Percentiles rank a stretch among this genome's conserved stretches.
These are phyloP conservation scores for Colletes latitarsis DNA, from an alignment of 1,140 invertebrate genomes.

Conservation along the genomic window DNA sequence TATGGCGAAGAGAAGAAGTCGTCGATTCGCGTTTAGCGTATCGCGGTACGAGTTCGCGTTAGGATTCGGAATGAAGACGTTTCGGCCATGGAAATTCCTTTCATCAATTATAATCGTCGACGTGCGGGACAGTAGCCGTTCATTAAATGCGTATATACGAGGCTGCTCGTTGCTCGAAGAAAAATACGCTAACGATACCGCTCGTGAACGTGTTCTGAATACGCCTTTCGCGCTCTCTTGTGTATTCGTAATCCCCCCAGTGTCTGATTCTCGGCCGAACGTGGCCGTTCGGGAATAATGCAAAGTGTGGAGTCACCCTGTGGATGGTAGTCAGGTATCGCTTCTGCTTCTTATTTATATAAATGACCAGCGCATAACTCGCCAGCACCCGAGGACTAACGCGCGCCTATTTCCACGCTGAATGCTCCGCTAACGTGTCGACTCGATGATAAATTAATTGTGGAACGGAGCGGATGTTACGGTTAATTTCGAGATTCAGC, in stretches of 20 bases:
- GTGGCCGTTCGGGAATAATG: conserved; percentile 71
- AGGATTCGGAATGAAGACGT: conserved; percentile 59
- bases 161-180: conserved; percentile 67
- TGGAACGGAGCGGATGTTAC: conserved; percentile 54
- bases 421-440: conserved; percentile 58
- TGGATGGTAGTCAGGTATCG: conserved; percentile 80
- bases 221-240: conserved; percentile 49
- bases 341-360: conserved; percentile 81
- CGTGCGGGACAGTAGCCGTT: conserved; percentile 72
- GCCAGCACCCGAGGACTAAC: conserved; percentile 57
- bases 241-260: conserved; percentile 70
- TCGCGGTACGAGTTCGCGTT: conserved; percentile 46
- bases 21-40: conserved; percentile 48
- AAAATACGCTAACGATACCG: conserved; percentile 79
- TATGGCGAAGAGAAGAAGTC: too few relatives aligned
- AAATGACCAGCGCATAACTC: conserved; percentile 81
- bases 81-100: conserved; percentile 58
- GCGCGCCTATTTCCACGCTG: conserved; percentile 56
- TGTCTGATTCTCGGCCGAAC: conserved; percentile 62
- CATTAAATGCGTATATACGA: conserved; percentile 75
- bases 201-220: conserved; percentile 70
- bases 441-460: conserved; percentile 68
- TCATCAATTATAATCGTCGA: conserved; percentile 63
- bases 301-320: conserved; percentile 78
- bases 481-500: conserved; percentile 47